Base-by-base conservation (phyloP, 2,888 invertebrate species). In the Physocephala rufipes region DNA sequence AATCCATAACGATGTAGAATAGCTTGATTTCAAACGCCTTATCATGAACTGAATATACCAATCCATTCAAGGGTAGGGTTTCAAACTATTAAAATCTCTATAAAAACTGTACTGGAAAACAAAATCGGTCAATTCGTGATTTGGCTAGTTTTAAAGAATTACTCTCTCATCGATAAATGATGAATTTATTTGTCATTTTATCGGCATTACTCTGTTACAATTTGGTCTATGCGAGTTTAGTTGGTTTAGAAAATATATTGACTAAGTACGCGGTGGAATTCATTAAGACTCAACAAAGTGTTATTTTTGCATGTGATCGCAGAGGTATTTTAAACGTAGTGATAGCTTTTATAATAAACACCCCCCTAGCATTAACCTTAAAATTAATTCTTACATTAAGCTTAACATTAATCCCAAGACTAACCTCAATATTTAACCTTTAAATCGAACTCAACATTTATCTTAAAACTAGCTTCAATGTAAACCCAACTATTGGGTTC, bases 241-340 rank as follows among this genome's bases (percentile, higher is more conserved):
- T 5, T 7, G 69, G 74, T 55, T 69, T 62, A 7, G 36, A 73
- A 21, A 24, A 73, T 43, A 49, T 78, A 19, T 55, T 82, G 45
- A 70, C 75, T 0, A 77, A 79, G 7, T 82, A 78, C 55, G 76
- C 79, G 2, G 66, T 72, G 3, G 74, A 76, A 19, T 59, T 83
- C 24, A 78, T 78, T 1, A 78, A 77, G 59, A 76, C 79, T 0
- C 74, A 73, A 13, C 76, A 82, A 9, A 62, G 73, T 7, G 75
- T 83, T 28, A 43, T 83, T n/a, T 78, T 82, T 72, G 76, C 76
- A 12, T 82, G 83, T 55, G 76, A 66, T 1, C 28, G 73, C 4
- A n/a, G 73, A 74, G 82, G 82, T 82, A 75, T n/a, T 21, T n/a
- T n/a, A n/a, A n/a, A 36, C 36, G 9, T 36, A 36, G 13, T 2